Percentiles rank a stretch among this genome's conserved stretches.
These are phyloP conservation scores for Axinella damicornis DNA, from an alignment of 37 sponge, comb jelly and placozoan genomes.

Conservation along the genomic window DNA sequence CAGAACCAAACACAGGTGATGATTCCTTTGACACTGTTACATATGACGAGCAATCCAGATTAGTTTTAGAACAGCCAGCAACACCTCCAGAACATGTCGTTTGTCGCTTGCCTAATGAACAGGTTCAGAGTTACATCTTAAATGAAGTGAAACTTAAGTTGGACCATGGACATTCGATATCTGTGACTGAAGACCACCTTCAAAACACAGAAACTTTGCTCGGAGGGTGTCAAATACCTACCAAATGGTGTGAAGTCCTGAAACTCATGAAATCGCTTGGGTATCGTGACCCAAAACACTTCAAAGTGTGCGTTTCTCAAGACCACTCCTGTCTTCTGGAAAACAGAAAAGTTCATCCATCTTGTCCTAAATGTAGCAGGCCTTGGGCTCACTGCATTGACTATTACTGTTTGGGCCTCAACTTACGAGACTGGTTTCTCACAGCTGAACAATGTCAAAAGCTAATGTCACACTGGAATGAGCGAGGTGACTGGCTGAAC, in stretches of 20 bases:
- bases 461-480: conserved; percentile 16
- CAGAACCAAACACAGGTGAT: too few species aligned
- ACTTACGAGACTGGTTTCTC: conserved; percentile 11
- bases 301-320: not conserved
- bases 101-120: too few species aligned
- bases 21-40: too few species aligned
- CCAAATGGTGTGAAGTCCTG: not conserved
- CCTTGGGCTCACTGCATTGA: not conserved
- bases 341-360: not conserved
- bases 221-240: not conserved
- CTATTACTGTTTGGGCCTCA: conserved; percentile 19
- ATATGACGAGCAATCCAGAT: too few species aligned
- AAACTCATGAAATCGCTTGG: conserved; percentile 12
- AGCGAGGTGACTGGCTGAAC: not conserved
- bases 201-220: not conserved
- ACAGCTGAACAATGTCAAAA: not conserved
- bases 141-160: not conserved
- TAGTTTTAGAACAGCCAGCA: too few species aligned
- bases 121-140: too few species aligned
- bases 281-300: conserved; percentile 1
- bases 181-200: conserved; percentile 3
- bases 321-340: too few species aligned
- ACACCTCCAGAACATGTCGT: too few species aligned
- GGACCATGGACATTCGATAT: not conserved
- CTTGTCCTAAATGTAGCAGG: not conserved